These are phyloP conservation scores for Dioctria linearis DNA, from an alignment of 2,888 invertebrate genomes.

Conservation along the genomic window DNA sequence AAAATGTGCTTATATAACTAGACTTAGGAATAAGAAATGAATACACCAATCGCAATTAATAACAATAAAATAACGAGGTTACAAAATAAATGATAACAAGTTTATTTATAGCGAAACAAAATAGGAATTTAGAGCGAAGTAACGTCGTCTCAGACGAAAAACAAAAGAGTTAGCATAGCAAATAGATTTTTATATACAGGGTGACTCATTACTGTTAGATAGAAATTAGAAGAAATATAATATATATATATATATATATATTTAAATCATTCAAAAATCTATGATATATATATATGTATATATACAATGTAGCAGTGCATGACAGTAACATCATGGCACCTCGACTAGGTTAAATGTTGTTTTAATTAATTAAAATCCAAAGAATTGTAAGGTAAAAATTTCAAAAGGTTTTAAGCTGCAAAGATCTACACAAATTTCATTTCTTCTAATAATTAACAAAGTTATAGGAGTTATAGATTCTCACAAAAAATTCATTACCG, in stretches of 20 bases:
- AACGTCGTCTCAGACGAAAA: constrained; percentile 17
- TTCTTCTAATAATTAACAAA: too few species aligned
- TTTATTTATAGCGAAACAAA: constrained; percentile 36
- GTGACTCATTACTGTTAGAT: constrained; percentile 47
- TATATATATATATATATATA: constrained; percentile 40
- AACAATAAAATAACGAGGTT: constrained; percentile 27
- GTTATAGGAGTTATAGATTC: too few species aligned
- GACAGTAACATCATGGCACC: too few species aligned
- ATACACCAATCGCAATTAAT: constrained; percentile 44
- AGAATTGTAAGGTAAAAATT: too few species aligned
- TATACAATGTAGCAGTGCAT: too few species aligned
- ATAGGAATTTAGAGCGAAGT: constrained; percentile 13
- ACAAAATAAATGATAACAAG: constrained; percentile 22
- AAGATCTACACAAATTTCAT: too few species aligned
- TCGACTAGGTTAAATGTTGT: too few species aligned
- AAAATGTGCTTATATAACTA: constrained; percentile 50
- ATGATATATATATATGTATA: too few species aligned
- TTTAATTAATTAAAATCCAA: too few species aligned
- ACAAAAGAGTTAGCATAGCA: constrained; percentile 36
- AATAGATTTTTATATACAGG: constrained; percentile 50
- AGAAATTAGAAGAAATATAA: constrained; percentile 22
- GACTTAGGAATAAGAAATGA: constrained; percentile 32
- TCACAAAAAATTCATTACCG: too few species aligned
- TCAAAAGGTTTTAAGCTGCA: too few species aligned
- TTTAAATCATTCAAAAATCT: too few species aligned